These are phyloP conservation scores for Triplophysa yarkandensis DNA, from an alignment of 2,797 vertebrate species.

Conservation along the genomic window DNA sequence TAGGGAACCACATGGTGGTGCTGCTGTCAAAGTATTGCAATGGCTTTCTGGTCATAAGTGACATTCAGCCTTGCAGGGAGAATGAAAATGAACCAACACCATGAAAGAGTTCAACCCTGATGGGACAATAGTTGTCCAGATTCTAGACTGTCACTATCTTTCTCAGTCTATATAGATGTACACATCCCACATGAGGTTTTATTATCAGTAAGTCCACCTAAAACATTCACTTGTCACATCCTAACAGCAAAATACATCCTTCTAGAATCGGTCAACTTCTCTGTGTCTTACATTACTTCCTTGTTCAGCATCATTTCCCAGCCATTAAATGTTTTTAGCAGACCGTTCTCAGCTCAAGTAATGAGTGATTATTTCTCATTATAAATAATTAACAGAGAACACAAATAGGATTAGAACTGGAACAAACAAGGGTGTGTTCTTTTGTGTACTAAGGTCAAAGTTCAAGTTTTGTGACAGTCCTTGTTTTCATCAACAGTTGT, in stretches of 20 bases:
- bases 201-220: conserved; percentile 50
- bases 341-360: no score
- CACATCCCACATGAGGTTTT: conserved; percentile 60
- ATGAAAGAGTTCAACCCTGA: conserved; percentile 28
- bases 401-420: no score
- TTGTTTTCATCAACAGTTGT: no score
- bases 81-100: conserved; percentile 1
- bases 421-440: no score
- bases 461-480: no score
- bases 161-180: conserved; percentile 48
- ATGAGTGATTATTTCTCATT: no score
- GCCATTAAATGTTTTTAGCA: neutral
- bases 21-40: conserved; percentile 31
- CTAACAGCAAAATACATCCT: conserved; percentile 50
- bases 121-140: conserved; percentile 47
- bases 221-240: conserved; percentile 55
- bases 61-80: conserved; percentile 30
- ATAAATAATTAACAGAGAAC: no score
- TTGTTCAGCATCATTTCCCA: neutral
- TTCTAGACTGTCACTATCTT: conserved; percentile 44
- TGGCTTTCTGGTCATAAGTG: conserved; percentile 1
- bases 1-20: conserved; percentile 37
- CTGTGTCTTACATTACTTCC: neutral
- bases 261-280: conserved; percentile 28
- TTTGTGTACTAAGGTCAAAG: no score